Conservation (phyloP, 2,888 invertebrate species). For the Mythimna albipuncta region DNA sequence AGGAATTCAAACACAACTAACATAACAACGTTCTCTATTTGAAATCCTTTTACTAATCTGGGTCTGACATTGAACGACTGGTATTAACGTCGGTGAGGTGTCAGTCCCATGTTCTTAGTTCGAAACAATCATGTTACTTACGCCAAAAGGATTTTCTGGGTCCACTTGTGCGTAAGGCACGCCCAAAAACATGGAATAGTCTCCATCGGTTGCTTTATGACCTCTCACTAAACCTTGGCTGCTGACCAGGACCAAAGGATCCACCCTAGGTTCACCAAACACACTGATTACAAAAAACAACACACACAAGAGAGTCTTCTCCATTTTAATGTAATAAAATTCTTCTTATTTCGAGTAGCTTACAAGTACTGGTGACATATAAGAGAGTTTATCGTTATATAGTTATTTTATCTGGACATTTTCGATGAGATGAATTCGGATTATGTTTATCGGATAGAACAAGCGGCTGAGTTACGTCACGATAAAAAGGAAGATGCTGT, state of each 20-base stretch:
- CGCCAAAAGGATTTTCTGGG: conserved; percentile 83
- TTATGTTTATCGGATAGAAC: conserved; percentile 63
- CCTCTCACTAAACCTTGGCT: conserved; percentile 84
- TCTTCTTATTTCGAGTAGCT: conserved; percentile 45
- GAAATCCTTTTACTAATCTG: conserved; percentile 47
- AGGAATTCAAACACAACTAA: conserved; percentile 40
- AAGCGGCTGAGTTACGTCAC: conserved; percentile 62
- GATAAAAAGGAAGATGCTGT: conserved; percentile 40
- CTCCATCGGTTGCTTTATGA: conserved; percentile 79
- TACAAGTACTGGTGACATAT: conserved; percentile 47
- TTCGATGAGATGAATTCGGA: conserved; percentile 68
- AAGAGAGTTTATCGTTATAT: conserved; percentile 60
- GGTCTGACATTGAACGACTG: conserved; percentile 42
- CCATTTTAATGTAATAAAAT: conserved; percentile 61
- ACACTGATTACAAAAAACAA: conserved; percentile 59
- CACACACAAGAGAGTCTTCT: conserved; percentile 55
- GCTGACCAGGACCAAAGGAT: conserved; percentile 81
- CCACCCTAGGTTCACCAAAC: conserved; percentile 75
- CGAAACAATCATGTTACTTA: conserved; percentile 74
- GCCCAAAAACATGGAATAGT: conserved; percentile 84
- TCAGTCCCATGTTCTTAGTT: conserved; percentile 1
- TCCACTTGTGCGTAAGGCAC: conserved; percentile 85
- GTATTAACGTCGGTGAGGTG: neutral
- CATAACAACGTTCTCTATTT: conserved; percentile 33
- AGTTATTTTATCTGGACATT: conserved; percentile 75